A percentile compares a stretch with the other conserved stretches of the same genome.
phyloP scores from a whole-genome alignment of 2,113 vertebrate genomes.

The Anoplopoma fimbria region DNA sequence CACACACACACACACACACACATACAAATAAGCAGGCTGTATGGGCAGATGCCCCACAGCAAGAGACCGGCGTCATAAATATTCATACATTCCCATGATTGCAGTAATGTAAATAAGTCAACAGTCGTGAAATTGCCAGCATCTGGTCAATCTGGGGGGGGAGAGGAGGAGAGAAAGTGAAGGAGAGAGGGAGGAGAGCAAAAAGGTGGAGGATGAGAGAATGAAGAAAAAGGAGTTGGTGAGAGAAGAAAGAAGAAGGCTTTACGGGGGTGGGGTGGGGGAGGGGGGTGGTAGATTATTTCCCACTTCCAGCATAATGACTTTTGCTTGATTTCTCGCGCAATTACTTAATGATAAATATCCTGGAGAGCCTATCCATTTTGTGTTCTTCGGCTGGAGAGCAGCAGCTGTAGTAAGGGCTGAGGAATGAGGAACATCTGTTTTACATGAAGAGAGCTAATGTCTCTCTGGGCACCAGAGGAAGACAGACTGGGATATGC shows the following conservation, averaged over 20 bases:
- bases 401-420: slow-evolving; percentile 50
- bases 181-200: slow-evolving; percentile 4
- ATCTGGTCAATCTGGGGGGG: slow-evolving; percentile 69
- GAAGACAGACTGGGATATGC: slow-evolving; percentile 30
- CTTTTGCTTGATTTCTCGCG: slow-evolving; percentile 40
- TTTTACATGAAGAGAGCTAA: slow-evolving; percentile 52
- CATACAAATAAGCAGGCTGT: slow-evolving; percentile 33
- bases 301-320: slow-evolving; percentile 62
- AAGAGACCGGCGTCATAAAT: slow-evolving; percentile 61
- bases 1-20: slow-evolving; percentile 47
- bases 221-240: slow-evolving; percentile 10
- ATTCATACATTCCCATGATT: slow-evolving; percentile 70
- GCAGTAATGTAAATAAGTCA: slow-evolving; percentile 76
- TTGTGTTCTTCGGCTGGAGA: slow-evolving; percentile 36
- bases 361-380: slow-evolving; percentile 56
- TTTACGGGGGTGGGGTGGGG: neutral
- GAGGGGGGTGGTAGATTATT: slow-evolving; percentile 51
- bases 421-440: slow-evolving; percentile 63
- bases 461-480: slow-evolving; percentile 16
- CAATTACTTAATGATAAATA: slow-evolving; percentile 66
- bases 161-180: neutral
- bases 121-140: slow-evolving; percentile 68
- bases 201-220: slow-evolving; percentile 13
- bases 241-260: slow-evolving; percentile 1
- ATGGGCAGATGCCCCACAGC: slow-evolving; percentile 65